These are phyloP conservation scores for Chaenogobius annularis DNA, from an alignment of 2,113 vertebrate species.

Conservation along the genomic window DNA sequence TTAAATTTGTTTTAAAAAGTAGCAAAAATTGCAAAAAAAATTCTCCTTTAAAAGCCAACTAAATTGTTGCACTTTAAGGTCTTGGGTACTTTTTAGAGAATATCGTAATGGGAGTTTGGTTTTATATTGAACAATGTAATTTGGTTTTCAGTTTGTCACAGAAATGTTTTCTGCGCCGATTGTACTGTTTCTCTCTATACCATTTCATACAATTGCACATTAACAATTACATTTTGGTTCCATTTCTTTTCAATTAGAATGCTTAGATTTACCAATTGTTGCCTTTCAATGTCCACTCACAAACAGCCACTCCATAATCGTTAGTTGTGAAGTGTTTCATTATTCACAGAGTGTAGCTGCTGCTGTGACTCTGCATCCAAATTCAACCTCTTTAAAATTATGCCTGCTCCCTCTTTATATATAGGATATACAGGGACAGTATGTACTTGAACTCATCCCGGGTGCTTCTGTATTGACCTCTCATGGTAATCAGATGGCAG, in stretches of 20 bases:
- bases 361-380: slow-evolving; percentile 7
- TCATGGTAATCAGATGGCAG: slow-evolving; percentile 35
- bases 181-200: not conserved
- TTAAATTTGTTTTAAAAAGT: too few species aligned
- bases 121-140: too few species aligned
- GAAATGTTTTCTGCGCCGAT: too few species aligned
- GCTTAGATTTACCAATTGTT: not conserved
- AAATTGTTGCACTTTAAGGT: too few species aligned
- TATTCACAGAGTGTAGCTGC: slow-evolving; percentile 7
- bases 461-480: slow-evolving; percentile 30
- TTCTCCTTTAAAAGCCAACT: not conserved
- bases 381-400: slow-evolving; percentile 18
- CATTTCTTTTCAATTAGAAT: not conserved
- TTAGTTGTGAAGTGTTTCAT: slow-evolving; percentile 10
- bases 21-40: too few species aligned
- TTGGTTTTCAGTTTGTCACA: too few species aligned
- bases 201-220: too few species aligned
- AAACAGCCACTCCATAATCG: not conserved
- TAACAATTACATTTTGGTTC: not conserved
- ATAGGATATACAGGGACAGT: slow-evolving; percentile 25
- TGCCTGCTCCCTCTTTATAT: slow-evolving; percentile 13
- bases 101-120: too few species aligned
- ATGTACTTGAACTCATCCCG: slow-evolving; percentile 16
- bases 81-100: too few species aligned
- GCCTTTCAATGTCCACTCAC: not conserved